Evolutionary conservation across 2,113 vertebrate species (phyloP).

Genomic region (Shinisaurus crocodilurus): DNA sequence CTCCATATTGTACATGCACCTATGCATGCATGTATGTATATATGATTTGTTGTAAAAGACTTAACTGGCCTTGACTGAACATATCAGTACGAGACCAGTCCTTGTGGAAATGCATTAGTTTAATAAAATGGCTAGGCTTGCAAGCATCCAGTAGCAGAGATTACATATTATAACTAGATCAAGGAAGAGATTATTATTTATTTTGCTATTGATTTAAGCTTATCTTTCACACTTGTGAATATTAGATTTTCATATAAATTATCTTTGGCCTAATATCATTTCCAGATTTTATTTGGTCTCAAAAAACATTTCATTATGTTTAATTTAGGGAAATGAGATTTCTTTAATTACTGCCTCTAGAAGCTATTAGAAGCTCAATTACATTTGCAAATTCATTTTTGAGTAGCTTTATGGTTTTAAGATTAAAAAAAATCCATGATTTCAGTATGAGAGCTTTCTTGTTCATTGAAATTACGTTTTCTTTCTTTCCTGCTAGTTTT

Average conservation of each 20-base stretch:
- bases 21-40: background rate
- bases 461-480: constrained; percentile 36
- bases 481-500: constrained; percentile 18
- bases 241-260: constrained; percentile 56
- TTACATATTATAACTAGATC: background rate
- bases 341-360: constrained; percentile 79
- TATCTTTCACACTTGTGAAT: constrained; percentile 49
- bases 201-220: constrained; percentile 48
- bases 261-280: constrained; percentile 67
- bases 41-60: rapidly evolving
- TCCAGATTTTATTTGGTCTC: constrained; percentile 77
- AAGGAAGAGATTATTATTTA: constrained; percentile 26
- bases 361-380: constrained; percentile 81
- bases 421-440: constrained; percentile 62
- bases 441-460: constrained; percentile 37
- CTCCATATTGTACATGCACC: background rate
- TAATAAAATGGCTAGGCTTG: constrained; percentile 40
- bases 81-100: constrained; percentile 3
- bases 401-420: constrained; percentile 73
- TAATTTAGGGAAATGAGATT: constrained; percentile 82
- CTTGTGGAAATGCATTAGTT: background rate
- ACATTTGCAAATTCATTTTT: constrained; percentile 76
- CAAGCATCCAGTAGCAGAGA: constrained; percentile 44
- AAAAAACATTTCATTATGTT: constrained; percentile 79
- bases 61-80: background rate